Percentiles rank a stretch among this genome's conserved stretches.
Conservation (phyloP, 2,888 invertebrate genomes). For the Agonopterix heracliana region DNA sequence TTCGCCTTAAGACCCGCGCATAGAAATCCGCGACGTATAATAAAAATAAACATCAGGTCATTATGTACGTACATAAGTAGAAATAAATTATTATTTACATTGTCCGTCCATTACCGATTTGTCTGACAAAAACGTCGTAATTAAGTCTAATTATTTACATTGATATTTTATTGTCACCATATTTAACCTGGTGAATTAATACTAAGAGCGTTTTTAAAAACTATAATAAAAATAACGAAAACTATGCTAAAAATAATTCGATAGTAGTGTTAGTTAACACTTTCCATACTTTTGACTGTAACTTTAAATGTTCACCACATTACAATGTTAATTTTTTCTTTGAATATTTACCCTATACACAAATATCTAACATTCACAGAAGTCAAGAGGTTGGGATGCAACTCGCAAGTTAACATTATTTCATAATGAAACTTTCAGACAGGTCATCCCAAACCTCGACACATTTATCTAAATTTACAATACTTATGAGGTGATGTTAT, state of each 20-base stretch:
- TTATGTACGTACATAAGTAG: conserved; percentile 28
- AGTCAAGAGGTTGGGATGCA: conserved; percentile 18
- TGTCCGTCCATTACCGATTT: conserved; percentile 24
- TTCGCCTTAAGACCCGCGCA: conserved; percentile 12
- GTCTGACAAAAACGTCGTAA: conserved; percentile 37
- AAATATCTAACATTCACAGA: conserved; percentile 16
- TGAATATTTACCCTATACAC: background rate
- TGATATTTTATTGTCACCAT: conserved; percentile 75
- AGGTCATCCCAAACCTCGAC: conserved; percentile 28
- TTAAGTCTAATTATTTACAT: conserved; percentile 68
- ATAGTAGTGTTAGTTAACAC: too few species aligned
- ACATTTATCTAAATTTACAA: background rate
- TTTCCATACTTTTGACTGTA: too few species aligned
- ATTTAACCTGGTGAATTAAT: conserved; percentile 57
- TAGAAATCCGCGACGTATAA: conserved; percentile 17
- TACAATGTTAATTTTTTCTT: too few species aligned
- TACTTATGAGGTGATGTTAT: too few species aligned
- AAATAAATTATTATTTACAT: conserved; percentile 54
- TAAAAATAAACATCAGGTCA: conserved; percentile 23
- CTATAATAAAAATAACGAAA: background rate
- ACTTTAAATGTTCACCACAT: too few species aligned
- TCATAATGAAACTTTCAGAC: background rate
- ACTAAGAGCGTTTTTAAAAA: conserved; percentile 17
- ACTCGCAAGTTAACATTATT: conserved; percentile 10
- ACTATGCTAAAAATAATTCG: too few species aligned